A percentile compares a stretch with the other conserved stretches of the same genome.
phyloP scores from a whole-genome alignment of 2,113 vertebrate species.

The Kryptolebias marmoratus region DNA sequence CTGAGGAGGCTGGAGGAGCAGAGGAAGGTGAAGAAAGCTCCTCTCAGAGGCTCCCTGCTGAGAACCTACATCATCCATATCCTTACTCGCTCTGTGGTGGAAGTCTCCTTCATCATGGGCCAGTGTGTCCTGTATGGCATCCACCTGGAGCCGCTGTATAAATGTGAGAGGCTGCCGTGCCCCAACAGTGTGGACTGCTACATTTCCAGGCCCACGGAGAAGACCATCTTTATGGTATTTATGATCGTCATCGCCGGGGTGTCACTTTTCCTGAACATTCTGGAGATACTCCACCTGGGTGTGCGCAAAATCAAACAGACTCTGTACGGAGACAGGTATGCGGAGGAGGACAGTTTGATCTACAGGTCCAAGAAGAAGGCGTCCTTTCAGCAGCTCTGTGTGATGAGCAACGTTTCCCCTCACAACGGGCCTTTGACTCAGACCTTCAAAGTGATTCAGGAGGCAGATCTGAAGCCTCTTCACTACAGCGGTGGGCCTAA shows the following conservation, averaged over 20 bases:
- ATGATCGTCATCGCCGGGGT: conserved; percentile 91
- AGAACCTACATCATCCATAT: conserved; percentile 93
- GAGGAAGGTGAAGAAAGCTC: conserved; percentile 89
- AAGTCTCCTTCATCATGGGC: conserved; percentile 92
- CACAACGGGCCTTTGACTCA: conserved; percentile 78
- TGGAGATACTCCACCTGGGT: conserved; percentile 92
- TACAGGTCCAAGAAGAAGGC: conserved; percentile 81
- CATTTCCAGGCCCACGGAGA: conserved; percentile 95
- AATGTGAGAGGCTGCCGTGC: conserved; percentile 88
- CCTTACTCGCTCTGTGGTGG: conserved; percentile 89
- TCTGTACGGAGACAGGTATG: conserved; percentile 72
- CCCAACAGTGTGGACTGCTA: conserved; percentile 95
- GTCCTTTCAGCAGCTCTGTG: conserved; percentile 73
- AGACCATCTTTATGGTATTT: conserved; percentile 96
- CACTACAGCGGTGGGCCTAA: conserved; percentile 68
- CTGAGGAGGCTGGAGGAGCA: conserved; percentile 89
- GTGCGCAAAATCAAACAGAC: conserved; percentile 86
- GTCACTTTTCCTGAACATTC: conserved; percentile 89
- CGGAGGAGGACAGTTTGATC: conserved; percentile 76
- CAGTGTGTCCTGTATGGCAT: conserved; percentile 92
- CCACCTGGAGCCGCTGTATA: conserved; percentile 88
- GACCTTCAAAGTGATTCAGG: conserved; percentile 76
- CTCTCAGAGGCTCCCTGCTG: conserved; percentile 89
- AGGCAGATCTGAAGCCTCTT: conserved; percentile 68
- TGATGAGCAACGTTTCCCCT: conserved; percentile 71